phyloP scores from a whole-genome alignment of 2,888 invertebrate species.

The Cremastinae sp. region DNA sequence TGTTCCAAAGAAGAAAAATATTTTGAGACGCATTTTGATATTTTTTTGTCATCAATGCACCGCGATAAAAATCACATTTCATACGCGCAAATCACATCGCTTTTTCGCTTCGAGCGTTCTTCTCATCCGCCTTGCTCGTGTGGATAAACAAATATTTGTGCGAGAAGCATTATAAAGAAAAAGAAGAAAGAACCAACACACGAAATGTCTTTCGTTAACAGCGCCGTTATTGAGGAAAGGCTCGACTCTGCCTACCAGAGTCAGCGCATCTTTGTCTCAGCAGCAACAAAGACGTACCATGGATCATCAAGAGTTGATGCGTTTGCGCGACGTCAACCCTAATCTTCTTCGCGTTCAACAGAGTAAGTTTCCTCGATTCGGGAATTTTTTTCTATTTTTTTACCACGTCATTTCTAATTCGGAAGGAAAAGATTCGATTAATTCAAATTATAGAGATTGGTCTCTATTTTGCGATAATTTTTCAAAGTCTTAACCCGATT shows the following conservation, averaged over 20 bases:
- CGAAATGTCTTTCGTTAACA: conserved; percentile 63
- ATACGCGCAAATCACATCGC: conserved; percentile 29
- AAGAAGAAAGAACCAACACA: conserved; percentile 17
- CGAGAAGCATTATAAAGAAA: conserved; percentile 23
- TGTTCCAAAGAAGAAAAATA: not conserved
- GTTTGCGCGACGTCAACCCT: conserved; percentile 68
- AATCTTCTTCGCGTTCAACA: conserved; percentile 66
- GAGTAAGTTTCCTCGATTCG: conserved; percentile 59
- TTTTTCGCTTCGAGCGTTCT: conserved; percentile 43
- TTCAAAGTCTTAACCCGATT: no score
- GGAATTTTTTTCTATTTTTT: conserved; percentile 8
- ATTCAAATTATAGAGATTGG: not conserved
- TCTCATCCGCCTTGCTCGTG: not conserved
- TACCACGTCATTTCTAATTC: not conserved
- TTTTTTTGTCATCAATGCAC: not conserved
- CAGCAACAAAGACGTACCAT: conserved; percentile 73
- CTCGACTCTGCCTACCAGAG: conserved; percentile 68
- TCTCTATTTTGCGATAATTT: not conserved
- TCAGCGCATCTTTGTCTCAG: conserved; percentile 63
- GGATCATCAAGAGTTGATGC: conserved; percentile 70
- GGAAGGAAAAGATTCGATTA: not conserved
- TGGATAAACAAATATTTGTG: conserved; percentile 24
- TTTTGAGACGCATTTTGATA: not conserved
- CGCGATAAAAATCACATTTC: conserved; percentile 20
- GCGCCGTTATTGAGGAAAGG: conserved; percentile 75